Percentiles rank a stretch among this genome's conserved stretches.
Evolutionary conservation across 1,140 invertebrate species (phyloP).

Genomic region (Apis laboriosa): DNA sequence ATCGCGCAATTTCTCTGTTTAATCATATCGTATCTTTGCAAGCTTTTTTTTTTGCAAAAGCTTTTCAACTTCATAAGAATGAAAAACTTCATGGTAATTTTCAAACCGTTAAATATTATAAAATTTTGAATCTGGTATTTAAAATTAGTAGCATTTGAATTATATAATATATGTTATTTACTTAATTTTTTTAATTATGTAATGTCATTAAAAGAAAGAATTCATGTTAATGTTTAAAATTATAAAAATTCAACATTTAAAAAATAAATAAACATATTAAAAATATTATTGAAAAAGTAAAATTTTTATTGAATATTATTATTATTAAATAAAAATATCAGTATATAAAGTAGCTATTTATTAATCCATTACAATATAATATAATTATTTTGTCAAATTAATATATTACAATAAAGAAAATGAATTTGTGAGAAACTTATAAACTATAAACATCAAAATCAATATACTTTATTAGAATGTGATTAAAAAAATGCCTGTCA

Average conservation of each 20-base stretch:
- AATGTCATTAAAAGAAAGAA: too few species aligned
- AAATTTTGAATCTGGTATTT: background rate
- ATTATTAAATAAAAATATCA: too few species aligned
- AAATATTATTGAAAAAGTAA: too few species aligned
- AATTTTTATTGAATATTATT: too few species aligned
- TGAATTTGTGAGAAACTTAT: background rate
- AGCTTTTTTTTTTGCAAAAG: too few species aligned
- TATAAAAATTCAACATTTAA: too few species aligned
- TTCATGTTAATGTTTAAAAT: too few species aligned
- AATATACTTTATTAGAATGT: background rate
- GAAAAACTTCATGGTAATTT: background rate
- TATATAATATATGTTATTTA: too few species aligned
- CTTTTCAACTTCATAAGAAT: background rate
- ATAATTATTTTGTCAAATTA: background rate
- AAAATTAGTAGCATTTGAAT: background rate
- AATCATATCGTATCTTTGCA: background rate
- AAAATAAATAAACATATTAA: too few species aligned
- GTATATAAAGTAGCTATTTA: background rate
- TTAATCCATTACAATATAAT: background rate
- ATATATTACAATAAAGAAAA: background rate
- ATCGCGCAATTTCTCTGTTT: slow-evolving; percentile 30
- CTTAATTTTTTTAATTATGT: too few species aligned
- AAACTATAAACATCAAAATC: background rate
- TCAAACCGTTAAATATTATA: too few species aligned
- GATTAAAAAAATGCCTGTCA: slow-evolving; percentile 36